These are phyloP conservation scores for Hormiphora californensis DNA, from an alignment of 37 sponge, comb jelly and placozoan genomes.

Conservation along the genomic window DNA sequence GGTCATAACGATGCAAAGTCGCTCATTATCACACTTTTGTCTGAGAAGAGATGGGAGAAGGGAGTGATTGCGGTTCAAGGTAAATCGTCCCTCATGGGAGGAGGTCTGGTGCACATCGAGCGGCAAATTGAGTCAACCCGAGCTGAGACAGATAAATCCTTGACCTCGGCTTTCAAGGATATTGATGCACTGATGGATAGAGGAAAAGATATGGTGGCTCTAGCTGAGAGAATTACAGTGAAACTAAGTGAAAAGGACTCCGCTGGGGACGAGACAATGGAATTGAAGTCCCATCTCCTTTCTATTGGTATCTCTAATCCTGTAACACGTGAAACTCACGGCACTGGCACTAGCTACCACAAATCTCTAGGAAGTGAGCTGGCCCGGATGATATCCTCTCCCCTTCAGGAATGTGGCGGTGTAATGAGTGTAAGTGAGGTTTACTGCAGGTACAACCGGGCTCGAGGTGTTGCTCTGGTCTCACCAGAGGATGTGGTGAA, in stretches of 20 bases:
- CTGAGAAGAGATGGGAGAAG: constrained; percentile 43
- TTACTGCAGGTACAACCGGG: constrained; percentile 94
- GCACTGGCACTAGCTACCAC: constrained; percentile 79
- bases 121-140: constrained; percentile 75
- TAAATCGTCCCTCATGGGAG: background rate
- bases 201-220: constrained; percentile 82
- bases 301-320: constrained; percentile 96
- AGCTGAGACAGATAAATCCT: constrained; percentile 62
- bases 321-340: constrained; percentile 93
- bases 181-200: constrained; percentile 89
- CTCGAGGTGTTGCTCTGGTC: constrained; percentile 92
- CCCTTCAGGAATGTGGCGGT: constrained; percentile 68
- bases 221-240: constrained; percentile 81
- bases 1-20: constrained; percentile 68
- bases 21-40: background rate
- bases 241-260: constrained; percentile 86
- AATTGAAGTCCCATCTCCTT: constrained; percentile 81
- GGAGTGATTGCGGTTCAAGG: constrained; percentile 29
- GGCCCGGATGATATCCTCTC: constrained; percentile 50
- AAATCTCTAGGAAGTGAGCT: constrained; percentile 81
- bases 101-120: constrained; percentile 88
- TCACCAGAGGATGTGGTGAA: constrained; percentile 93
- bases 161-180: constrained; percentile 84
- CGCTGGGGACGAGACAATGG: constrained; percentile 77
- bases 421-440: constrained; percentile 91